Conservation (phyloP, 2,113 vertebrate genomes). For the Canis aureus region DNA sequence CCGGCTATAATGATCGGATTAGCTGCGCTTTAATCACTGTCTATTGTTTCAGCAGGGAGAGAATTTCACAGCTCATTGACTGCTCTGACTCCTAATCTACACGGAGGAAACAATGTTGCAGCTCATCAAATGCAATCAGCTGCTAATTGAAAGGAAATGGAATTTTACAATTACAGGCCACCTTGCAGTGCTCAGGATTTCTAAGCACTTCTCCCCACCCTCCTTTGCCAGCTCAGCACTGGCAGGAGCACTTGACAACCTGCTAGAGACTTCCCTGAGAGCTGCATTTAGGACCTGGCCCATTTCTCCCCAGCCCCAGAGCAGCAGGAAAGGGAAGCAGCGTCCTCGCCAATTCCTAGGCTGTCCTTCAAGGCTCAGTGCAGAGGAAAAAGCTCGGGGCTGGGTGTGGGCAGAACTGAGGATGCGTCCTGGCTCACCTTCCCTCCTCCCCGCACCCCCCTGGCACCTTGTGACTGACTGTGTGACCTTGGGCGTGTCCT, state of each 20-base stretch:
- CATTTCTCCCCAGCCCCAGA: conserved; percentile 65
- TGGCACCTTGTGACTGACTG: fast-evolving
- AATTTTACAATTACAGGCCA: conserved; percentile 86
- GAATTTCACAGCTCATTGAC: conserved; percentile 86
- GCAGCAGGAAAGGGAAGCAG: conserved; percentile 58
- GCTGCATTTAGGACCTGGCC: conserved; percentile 72
- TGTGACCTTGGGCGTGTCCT: conserved; percentile 12
- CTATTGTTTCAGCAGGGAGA: conserved; percentile 85
- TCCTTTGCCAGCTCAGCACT: conserved; percentile 77
- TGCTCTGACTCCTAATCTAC: conserved; percentile 85
- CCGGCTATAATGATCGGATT: conserved; percentile 83
- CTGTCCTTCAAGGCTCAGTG: conserved; percentile 75
- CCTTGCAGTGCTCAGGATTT: conserved; percentile 83
- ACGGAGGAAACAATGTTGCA: conserved; percentile 85
- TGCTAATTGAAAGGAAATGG: conserved; percentile 86
- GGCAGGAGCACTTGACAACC: conserved; percentile 78
- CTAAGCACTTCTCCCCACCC: conserved; percentile 76
- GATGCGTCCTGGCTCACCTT: background rate
- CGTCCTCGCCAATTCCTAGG: background rate
- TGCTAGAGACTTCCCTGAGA: conserved; percentile 75
- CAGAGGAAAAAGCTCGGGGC: conserved; percentile 17
- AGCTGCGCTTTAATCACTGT: conserved; percentile 84
- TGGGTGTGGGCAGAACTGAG: background rate
- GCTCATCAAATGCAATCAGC: conserved; percentile 87
- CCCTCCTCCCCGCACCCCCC: too few species aligned